These are phyloP conservation scores for Electrophaes corylata DNA, from an alignment of 2,888 invertebrate species.

Conservation along the genomic window DNA sequence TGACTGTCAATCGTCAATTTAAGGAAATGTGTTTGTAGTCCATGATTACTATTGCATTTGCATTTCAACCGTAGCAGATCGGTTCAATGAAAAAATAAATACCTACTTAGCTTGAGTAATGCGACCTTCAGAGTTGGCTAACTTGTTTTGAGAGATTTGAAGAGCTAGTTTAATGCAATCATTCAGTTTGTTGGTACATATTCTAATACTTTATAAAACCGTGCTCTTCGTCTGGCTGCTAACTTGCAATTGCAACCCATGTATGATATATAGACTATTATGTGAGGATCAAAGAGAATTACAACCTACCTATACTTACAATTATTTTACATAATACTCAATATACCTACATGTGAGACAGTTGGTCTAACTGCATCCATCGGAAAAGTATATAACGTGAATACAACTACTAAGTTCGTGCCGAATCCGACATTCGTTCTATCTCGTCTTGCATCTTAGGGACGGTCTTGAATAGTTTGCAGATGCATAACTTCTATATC, in stretches of 20 bases:
- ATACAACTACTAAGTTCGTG: too few relatives aligned
- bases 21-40: slow-evolving; percentile 1
- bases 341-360: not conserved
- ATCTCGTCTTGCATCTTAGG: not conserved
- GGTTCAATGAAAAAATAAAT: slow-evolving; percentile 55
- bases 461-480: not conserved
- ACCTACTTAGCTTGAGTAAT: slow-evolving; percentile 49
- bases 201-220: not conserved
- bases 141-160: slow-evolving; percentile 32
- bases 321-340: not conserved
- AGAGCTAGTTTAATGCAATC: slow-evolving; percentile 9
- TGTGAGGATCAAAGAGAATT: too few relatives aligned
- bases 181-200: not conserved
- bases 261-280: too few relatives aligned
- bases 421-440: not conserved
- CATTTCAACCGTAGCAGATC: slow-evolving; percentile 48
- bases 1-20: slow-evolving; percentile 9
- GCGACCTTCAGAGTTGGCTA: slow-evolving; percentile 53
- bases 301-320: too few relatives aligned
- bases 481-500: too few relatives aligned
- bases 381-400: not conserved
- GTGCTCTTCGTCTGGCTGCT: not conserved
- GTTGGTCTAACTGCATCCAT: too few relatives aligned
- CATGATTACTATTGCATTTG: slow-evolving; percentile 25
- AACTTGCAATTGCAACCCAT: too few relatives aligned